Percentiles rank a stretch among this genome's conserved stretches.
These are phyloP conservation scores for Strix aluco DNA, from an alignment of 2,113 vertebrate genomes.

Conservation along the genomic window DNA sequence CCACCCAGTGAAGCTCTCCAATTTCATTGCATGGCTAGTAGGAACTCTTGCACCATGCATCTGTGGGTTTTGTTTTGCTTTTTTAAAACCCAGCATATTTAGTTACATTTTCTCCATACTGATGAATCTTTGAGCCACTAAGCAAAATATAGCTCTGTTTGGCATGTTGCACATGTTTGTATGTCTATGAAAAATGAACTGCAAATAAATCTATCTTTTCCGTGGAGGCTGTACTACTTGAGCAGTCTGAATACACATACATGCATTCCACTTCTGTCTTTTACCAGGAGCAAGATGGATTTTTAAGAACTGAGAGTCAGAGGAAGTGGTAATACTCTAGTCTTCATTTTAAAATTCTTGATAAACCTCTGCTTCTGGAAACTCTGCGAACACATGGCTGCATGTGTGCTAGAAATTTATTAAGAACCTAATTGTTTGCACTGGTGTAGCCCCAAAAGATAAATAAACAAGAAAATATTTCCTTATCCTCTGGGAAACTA, in stretches of 20 bases:
- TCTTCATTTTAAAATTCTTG: not conserved
- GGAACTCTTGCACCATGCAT: rapidly evolving
- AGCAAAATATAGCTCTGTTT: not conserved
- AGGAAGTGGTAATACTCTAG: not conserved
- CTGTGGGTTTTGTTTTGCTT: not conserved
- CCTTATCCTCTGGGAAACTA: not conserved
- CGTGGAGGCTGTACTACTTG: not conserved
- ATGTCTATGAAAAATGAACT: not conserved
- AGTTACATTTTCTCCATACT: not conserved
- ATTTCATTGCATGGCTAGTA: not conserved
- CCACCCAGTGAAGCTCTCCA: not conserved
- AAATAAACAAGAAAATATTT: not conserved
- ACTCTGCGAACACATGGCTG: not conserved
- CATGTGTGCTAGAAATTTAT: not conserved
- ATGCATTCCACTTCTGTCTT: not conserved
- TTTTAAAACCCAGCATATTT: not conserved
- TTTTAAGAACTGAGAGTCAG: not conserved
- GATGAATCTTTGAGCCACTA: not conserved
- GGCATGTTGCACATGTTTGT: rapidly evolving
- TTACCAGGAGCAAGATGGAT: not conserved
- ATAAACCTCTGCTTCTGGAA: not conserved
- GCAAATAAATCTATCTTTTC: not conserved
- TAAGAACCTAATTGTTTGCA: not conserved
- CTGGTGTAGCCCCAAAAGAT: not conserved
- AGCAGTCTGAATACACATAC: not conserved